A percentile compares a stretch with the other conserved stretches of the same genome.
Evolutionary conservation across 2,797 vertebrate species (phyloP).

Genomic region (Macropus fuliginosus): DNA sequence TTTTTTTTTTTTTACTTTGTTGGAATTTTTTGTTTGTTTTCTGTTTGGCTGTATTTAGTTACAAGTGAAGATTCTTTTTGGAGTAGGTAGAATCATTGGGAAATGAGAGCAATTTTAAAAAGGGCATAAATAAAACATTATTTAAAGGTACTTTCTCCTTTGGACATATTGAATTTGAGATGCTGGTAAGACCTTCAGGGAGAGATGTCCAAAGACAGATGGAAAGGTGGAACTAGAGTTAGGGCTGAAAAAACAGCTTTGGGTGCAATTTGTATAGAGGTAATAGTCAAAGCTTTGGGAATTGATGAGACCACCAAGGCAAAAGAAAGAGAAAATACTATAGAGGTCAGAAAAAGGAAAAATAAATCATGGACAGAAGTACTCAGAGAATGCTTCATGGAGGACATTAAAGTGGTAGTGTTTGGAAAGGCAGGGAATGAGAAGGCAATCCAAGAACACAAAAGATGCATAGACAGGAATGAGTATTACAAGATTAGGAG

Average conservation of each 20-base stretch:
- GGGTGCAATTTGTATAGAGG: not conserved
- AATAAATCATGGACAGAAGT: not conserved
- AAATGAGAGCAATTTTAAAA: not conserved
- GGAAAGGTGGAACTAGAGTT: not conserved
- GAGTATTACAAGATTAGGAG: not conserved
- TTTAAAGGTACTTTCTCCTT: not conserved
- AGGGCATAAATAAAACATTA: not conserved
- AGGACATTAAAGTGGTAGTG: not conserved
- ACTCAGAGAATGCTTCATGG: not conserved
- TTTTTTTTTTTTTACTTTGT: not conserved
- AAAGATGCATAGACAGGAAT: not conserved
- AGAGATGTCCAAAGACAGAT: not conserved
- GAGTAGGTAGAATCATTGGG: not conserved
- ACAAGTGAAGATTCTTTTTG: not conserved
- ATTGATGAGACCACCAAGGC: not conserved
- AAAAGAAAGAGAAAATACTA: not conserved
- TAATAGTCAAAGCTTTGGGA: not conserved
- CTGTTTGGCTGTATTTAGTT: not conserved
- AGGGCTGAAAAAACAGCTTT: not conserved
- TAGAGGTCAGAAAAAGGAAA: not conserved
- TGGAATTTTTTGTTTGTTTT: not conserved
- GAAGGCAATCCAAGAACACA: not conserved
- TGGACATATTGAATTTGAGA: not conserved
- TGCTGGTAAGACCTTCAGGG: not conserved
- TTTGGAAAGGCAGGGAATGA: not conserved